These are phyloP conservation scores for Semnopithecus entellus DNA, from an alignment of 2,113 vertebrate genomes.

Conservation along the genomic window DNA sequence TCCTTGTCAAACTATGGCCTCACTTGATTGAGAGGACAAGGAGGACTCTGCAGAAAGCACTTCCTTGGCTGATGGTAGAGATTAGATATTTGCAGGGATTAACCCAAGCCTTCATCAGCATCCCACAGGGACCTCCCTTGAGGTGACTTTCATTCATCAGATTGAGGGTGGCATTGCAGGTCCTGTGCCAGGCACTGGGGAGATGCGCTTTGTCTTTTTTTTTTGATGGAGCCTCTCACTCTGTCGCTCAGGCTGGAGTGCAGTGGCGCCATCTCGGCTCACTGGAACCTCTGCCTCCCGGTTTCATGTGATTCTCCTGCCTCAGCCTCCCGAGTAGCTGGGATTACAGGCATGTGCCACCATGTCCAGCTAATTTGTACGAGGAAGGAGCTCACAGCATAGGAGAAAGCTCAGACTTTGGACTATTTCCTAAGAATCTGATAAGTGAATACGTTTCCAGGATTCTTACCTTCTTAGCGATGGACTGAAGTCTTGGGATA, in stretches of 20 bases:
- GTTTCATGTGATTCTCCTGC: too few species aligned
- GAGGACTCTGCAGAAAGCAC: background rate
- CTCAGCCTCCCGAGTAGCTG: too few species aligned
- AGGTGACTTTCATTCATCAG: background rate
- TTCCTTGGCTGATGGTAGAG: background rate
- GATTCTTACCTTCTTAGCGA: background rate
- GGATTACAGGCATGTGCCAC: too few species aligned
- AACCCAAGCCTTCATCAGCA: background rate
- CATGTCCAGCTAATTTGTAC: background rate
- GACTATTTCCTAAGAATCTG: background rate
- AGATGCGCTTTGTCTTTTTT: background rate
- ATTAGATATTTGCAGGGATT: background rate
- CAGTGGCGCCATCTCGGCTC: too few species aligned
- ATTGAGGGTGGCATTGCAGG: background rate
- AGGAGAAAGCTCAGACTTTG: background rate
- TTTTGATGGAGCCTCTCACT: too few species aligned
- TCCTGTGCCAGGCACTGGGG: background rate
- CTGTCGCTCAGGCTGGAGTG: too few species aligned
- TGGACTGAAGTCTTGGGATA: background rate
- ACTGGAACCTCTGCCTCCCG: too few species aligned
- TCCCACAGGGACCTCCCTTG: background rate
- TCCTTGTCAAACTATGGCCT: background rate
- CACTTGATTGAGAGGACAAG: background rate
- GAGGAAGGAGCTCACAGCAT: background rate
- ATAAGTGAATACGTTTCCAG: background rate